Conservation (phyloP, 2,113 vertebrate genomes). For the Phrynosoma blainvillii region DNA sequence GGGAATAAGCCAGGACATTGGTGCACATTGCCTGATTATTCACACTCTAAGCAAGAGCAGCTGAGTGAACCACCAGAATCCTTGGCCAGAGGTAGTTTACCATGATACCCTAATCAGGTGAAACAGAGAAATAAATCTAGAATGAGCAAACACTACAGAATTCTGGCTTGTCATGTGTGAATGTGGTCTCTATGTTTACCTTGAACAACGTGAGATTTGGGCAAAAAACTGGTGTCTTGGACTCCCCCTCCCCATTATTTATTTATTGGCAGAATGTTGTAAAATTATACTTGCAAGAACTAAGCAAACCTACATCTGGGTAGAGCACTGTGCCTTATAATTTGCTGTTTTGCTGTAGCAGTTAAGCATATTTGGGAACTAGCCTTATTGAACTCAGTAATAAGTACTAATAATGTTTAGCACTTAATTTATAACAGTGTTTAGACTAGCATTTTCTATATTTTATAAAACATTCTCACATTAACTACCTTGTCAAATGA, state of each 20-base stretch:
- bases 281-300: constrained; percentile 1
- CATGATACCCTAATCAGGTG: background rate
- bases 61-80: background rate
- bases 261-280: too few species aligned
- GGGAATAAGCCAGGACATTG: background rate
- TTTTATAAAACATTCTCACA: background rate
- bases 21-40: background rate
- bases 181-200: background rate
- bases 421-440: background rate
- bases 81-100: background rate
- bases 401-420: background rate
- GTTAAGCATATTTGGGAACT: background rate
- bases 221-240: background rate
- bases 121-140: background rate
- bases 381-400: background rate
- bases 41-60: background rate
- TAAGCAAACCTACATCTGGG: background rate
- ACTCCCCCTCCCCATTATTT: background rate
- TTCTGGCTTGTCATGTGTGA: background rate
- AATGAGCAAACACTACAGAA: background rate
- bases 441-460: background rate
- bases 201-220: background rate
- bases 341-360: background rate
- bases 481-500: background rate
- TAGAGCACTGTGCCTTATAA: background rate